A percentile compares a stretch with the other conserved stretches of the same genome.
Evolutionary conservation across 2,113 vertebrate genomes (phyloP).

Genomic region (Siniperca chuatsi): DNA sequence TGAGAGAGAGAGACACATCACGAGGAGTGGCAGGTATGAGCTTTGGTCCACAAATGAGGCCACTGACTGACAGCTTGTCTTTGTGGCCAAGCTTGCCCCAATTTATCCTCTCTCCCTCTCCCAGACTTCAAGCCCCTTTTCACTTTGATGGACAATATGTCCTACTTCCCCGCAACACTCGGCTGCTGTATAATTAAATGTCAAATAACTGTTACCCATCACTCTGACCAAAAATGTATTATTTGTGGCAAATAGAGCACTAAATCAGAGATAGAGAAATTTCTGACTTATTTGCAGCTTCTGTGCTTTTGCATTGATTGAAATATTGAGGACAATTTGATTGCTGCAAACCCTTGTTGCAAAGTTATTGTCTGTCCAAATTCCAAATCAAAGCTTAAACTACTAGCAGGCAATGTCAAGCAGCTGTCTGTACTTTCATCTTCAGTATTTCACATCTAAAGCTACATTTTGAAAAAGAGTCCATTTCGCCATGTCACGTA

Average conservation of each 20-base stretch:
- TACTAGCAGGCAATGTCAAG: slow-evolving; percentile 24
- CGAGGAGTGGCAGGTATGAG: slow-evolving; percentile 59
- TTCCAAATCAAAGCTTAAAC: slow-evolving; percentile 38
- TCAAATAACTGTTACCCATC: slow-evolving; percentile 64
- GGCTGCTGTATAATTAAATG: slow-evolving; percentile 73
- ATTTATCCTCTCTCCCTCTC: slow-evolving; percentile 58
- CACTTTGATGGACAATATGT: slow-evolving; percentile 72
- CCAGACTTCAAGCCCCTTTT: slow-evolving; percentile 47
- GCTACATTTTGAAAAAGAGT: neutral
- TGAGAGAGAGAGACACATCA: slow-evolving; percentile 26
- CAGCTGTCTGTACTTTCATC: neutral
- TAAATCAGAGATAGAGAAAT: slow-evolving; percentile 24
- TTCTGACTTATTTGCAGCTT: slow-evolving; percentile 28
- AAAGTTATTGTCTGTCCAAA: slow-evolving; percentile 35
- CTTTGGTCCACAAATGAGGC: slow-evolving; percentile 71
- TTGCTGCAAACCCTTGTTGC: slow-evolving; percentile 18
- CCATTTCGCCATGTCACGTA: neutral
- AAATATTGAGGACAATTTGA: slow-evolving; percentile 55
- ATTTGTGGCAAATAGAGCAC: slow-evolving; percentile 62
- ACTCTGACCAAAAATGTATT: slow-evolving; percentile 37
- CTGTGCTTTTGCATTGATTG: slow-evolving; percentile 43
- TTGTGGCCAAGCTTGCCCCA: slow-evolving; percentile 67
- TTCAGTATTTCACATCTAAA: slow-evolving; percentile 14
- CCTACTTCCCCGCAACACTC: slow-evolving; percentile 59
- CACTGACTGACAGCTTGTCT: slow-evolving; percentile 69